These are phyloP conservation scores for Holothuria scabra DNA, from an alignment of 53 echinoderm and acorn worm species.

Conservation along the genomic window DNA sequence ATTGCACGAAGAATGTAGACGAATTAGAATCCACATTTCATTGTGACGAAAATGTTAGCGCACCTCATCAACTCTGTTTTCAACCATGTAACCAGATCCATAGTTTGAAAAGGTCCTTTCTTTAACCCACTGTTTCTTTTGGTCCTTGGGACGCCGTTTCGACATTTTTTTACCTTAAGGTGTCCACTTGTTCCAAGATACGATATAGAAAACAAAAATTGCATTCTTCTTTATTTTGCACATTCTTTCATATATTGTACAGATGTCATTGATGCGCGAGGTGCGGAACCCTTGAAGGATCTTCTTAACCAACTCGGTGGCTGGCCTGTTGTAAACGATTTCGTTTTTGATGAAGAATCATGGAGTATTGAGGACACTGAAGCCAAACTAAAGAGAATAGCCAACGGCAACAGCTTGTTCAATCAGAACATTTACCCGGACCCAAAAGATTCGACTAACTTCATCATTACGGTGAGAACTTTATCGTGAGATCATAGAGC, in stretches of 20 bases:
- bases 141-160: too few relatives aligned
- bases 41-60: too few relatives aligned
- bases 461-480: conserved; percentile 71
- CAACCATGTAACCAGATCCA: too few relatives aligned
- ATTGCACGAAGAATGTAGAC: too few relatives aligned
- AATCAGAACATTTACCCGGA: conserved; percentile 61
- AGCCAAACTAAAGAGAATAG: conserved; percentile 45
- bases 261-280: conserved; percentile 59
- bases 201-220: too few relatives aligned
- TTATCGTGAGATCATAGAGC: too few relatives aligned
- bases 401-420: conserved; percentile 73
- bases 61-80: too few relatives aligned
- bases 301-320: conserved; percentile 70
- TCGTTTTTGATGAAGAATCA: conserved; percentile 65
- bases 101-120: too few relatives aligned
- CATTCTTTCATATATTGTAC: neutral
- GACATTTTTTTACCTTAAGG: too few relatives aligned
- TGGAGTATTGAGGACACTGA: conserved; percentile 79
- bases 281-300: conserved; percentile 59
- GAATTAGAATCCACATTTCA: too few relatives aligned
- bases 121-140: too few relatives aligned
- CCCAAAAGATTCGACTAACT: conserved; percentile 56
- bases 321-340: conserved; percentile 85
- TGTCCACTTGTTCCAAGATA: too few relatives aligned
- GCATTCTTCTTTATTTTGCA: neutral